phyloP scores from a whole-genome alignment of 92 coral and sea anemone genomes.

The Phymanthus crucifer region DNA sequence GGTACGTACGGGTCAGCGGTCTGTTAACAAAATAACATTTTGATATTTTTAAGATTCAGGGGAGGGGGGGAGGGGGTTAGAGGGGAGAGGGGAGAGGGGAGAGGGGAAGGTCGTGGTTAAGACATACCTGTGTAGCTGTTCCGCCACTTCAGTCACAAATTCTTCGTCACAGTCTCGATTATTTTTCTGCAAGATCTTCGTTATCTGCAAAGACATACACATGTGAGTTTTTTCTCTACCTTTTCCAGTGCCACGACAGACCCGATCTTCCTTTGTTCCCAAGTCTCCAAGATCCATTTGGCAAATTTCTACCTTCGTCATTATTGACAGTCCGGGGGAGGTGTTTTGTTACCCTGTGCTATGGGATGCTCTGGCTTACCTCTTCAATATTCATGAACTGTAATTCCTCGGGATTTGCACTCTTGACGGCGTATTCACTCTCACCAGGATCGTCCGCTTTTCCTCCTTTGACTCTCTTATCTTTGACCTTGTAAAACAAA shows the following conservation, averaged over 20 bases:
- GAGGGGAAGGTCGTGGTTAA: no score
- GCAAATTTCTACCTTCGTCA: not conserved
- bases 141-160: constrained; percentile 75
- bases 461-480: constrained; percentile 77
- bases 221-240: no score
- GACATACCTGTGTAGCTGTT: constrained; percentile 75
- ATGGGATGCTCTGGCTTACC: constrained; percentile 19
- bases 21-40: constrained; percentile 31
- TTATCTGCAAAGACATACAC: constrained; percentile 52
- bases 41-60: no score
- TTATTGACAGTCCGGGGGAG: no score
- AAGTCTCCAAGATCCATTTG: no score
- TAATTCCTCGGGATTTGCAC: constrained; percentile 65
- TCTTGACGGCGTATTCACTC: constrained; percentile 32
- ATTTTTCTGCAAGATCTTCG: constrained; percentile 62
- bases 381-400: constrained; percentile 88
- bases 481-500: constrained; percentile 51
- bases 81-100: no score
- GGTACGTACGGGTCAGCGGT: constrained; percentile 85
- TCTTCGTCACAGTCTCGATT: constrained; percentile 81
- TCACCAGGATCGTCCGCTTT: constrained; percentile 72
- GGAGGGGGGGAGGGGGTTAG: no score
- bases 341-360: no score
- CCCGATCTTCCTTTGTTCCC: no score
- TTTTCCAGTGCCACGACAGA: no score